These are phyloP conservation scores for Thalassarche chlororhynchos DNA, from an alignment of 2,113 vertebrate genomes.

Conservation along the genomic window DNA sequence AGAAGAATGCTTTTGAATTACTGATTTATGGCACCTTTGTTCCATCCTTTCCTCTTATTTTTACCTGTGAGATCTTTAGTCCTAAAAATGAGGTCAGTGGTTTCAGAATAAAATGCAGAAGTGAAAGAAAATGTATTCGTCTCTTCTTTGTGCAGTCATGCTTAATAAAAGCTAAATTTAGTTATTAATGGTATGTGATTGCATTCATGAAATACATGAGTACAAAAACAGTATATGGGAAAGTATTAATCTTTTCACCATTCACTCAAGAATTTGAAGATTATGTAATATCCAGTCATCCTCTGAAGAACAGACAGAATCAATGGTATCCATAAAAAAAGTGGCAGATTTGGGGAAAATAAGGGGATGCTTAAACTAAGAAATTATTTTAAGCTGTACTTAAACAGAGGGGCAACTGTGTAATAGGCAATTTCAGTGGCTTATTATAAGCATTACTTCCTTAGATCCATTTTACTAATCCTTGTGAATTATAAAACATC, in stretches of 20 bases:
- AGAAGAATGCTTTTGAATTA: neutral
- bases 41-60: neutral
- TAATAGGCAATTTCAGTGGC: neutral
- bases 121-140: neutral
- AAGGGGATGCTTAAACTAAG: neutral
- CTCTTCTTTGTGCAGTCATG: neutral
- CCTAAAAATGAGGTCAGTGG: neutral
- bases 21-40: neutral
- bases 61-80: neutral
- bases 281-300: neutral
- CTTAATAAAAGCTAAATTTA: conserved; percentile 8
- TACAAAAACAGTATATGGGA: neutral
- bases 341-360: neutral
- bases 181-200: neutral
- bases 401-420: neutral
- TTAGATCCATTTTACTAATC: neutral
- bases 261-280: neutral
- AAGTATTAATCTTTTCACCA: neutral
- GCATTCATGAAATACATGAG: neutral
- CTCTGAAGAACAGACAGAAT: neutral
- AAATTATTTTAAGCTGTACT: neutral
- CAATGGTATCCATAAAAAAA: neutral
- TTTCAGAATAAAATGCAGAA: conserved; percentile 36
- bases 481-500: neutral
- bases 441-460: neutral